A percentile compares a stretch with the other conserved stretches of the same genome.
These are phyloP conservation scores for Muntiacus muntjak DNA, from an alignment of 2,113 vertebrate genomes.

Conservation along the genomic window DNA sequence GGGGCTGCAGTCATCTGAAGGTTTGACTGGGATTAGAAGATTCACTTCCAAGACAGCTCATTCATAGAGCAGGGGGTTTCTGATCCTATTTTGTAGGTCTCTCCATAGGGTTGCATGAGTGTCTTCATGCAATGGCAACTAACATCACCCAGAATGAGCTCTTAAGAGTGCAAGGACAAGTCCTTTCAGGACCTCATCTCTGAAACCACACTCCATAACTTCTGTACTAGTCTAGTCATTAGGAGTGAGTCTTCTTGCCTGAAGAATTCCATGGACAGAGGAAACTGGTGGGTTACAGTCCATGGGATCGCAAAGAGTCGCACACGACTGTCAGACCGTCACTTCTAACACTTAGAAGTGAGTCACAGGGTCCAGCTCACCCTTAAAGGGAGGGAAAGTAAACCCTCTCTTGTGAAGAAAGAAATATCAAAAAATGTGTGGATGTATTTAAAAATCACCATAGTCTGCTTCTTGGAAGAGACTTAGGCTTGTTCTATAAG, in stretches of 20 bases:
- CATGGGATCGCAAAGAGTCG: neutral
- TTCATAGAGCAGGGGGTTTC: neutral
- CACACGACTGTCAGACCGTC: neutral
- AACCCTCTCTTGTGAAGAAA: neutral
- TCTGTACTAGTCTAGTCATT: neutral
- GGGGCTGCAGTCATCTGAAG: neutral
- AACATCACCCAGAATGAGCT: neutral
- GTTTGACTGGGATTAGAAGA: neutral
- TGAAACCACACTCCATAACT: neutral
- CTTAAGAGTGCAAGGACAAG: neutral
- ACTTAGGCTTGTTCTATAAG: neutral
- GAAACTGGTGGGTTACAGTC: neutral
- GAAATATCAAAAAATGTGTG: neutral
- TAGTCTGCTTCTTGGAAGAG: neutral
- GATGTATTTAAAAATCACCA: neutral
- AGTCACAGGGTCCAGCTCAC: neutral
- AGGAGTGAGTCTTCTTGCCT: neutral
- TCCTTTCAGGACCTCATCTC: neutral
- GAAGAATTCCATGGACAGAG: neutral
- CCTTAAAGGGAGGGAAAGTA: neutral
- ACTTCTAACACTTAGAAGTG: neutral
- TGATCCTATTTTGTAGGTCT: neutral
- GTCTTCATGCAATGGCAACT: neutral
- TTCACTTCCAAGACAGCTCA: neutral
- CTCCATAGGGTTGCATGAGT: neutral